These are phyloP conservation scores for Acinonyx jubatus DNA, from an alignment of 2,113 vertebrate species.

Conservation along the genomic window DNA sequence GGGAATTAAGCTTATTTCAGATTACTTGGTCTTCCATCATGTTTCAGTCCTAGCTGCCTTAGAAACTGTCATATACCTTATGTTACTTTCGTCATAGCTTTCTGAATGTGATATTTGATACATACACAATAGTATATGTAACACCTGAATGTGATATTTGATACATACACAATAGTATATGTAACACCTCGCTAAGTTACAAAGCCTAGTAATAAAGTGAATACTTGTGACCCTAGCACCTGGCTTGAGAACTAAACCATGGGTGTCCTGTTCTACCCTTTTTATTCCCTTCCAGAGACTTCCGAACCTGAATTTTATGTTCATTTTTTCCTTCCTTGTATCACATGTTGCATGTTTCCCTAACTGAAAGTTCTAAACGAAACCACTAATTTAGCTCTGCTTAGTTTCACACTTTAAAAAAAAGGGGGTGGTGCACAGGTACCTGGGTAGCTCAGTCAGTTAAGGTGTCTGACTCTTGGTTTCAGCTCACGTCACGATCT, in stretches of 20 bases:
- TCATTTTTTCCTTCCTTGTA: not conserved
- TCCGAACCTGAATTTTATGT: not conserved
- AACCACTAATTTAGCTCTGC: not conserved
- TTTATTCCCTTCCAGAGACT: not conserved
- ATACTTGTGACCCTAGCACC: not conserved
- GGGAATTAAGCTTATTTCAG: not conserved
- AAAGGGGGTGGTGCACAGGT: too few relatives aligned
- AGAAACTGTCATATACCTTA: accelerated
- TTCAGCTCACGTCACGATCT: too few relatives aligned
- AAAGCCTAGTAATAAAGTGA: not conserved
- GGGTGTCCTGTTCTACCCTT: accelerated
- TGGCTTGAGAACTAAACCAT: not conserved
- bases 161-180: not conserved
- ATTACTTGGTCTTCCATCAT: not conserved
- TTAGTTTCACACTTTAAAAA: not conserved
- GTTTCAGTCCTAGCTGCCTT: not conserved
- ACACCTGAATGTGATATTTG: not conserved
- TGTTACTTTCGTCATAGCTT: not conserved
- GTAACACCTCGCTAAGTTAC: not conserved
- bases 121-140: not conserved
- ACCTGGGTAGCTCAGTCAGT: too few relatives aligned
- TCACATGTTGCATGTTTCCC: not conserved
- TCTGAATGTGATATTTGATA: not conserved
- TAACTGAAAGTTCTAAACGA: not conserved
- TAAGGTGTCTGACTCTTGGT: too few relatives aligned